Evolutionary conservation across 1,140 invertebrate species (phyloP), one percentile per base, ranked within the genome.

Genomic region (Trialeurodes vaporariorum): DNA sequence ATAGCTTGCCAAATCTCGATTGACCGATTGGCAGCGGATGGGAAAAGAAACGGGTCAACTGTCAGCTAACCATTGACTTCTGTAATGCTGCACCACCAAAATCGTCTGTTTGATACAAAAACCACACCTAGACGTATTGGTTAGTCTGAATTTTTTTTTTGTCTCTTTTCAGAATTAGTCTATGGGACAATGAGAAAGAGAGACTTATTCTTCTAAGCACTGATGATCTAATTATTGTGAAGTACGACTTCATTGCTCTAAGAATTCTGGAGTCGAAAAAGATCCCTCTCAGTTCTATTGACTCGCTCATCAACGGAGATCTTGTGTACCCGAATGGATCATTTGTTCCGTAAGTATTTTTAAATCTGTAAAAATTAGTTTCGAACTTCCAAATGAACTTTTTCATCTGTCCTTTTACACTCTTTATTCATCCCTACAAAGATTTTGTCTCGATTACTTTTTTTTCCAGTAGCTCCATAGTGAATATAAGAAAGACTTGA

Each of bases 161-260:
- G 49, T 67, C 62, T 65, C 2, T 70, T 77, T 77, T 24, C 73
- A 91, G 89, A 77, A 91, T 94, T 72, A 91, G 88, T 76, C 79
- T 91, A 66, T 94, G 91, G 91, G 89, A 93, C 75, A 85, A 87
- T 74, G 91, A 94, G 74, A 88, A 89, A 72, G 92, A 94, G 76
- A 83, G 90, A 62, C 80, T 93, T 24, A 79, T 93, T 0, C 73
- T 93, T 2, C 76, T 94, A 25, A 87, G 87, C 17, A 84, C 86
- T 25, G 83, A 84, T 70, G 82, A 85, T 9, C 76, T 94, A 2
- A 82, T 91, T 70, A 83, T 86, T 21, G 82, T 91, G 27, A 92
- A 92, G 73, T 94, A 90, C 78, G 90, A 93, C 77, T 92, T 93
- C 73, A 92, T 93, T 72, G 87, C 87, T 0, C 78, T 90, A 72